Conservation (phyloP, 2,888 invertebrate species). For the Taenaris catops region DNA sequence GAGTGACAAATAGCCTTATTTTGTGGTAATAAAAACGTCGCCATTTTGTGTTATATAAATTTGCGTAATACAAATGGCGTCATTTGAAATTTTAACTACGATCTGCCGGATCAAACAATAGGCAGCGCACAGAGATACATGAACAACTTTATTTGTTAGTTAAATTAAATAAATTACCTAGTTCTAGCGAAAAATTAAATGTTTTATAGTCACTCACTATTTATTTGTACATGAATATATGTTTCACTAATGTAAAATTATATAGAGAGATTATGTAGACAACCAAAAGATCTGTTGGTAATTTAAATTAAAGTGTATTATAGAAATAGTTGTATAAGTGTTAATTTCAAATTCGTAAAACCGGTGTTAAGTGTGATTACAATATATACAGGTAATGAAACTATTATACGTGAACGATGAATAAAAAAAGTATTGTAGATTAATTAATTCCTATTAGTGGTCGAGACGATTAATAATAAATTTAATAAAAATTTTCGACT, state of each 20-base stretch:
- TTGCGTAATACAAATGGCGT: too few relatives aligned
- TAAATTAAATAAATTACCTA: constrained; percentile 32
- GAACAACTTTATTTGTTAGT: constrained; percentile 34
- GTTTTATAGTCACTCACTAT: constrained; percentile 54
- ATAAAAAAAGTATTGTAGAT: constrained; percentile 1
- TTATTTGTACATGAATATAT: constrained; percentile 53
- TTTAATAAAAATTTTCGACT: not conserved
- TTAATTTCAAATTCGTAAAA: constrained; percentile 46
- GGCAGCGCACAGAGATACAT: constrained; percentile 19
- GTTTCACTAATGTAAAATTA: constrained; percentile 37
- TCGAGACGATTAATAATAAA: not conserved
- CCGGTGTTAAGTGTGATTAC: constrained; percentile 46
- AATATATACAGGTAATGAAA: constrained; percentile 20
- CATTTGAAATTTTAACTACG: too few relatives aligned
- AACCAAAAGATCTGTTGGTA: constrained; percentile 57
- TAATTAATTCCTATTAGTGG: constrained; percentile 1
- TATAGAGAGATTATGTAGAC: constrained; percentile 44
- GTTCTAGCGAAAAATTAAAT: constrained; percentile 32
- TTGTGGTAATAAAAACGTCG: too few relatives aligned
- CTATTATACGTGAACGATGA: too few relatives aligned
- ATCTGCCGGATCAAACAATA: constrained; percentile 2
- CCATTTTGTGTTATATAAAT: too few relatives aligned
- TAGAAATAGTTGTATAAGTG: constrained; percentile 48
- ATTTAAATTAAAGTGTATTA: too few relatives aligned
- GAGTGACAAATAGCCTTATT: too few relatives aligned